A percentile compares a stretch with the other conserved stretches of the same genome.
These are phyloP conservation scores for Leucophora obtusa DNA, from an alignment of 2,888 invertebrate species.

Conservation along the genomic window DNA sequence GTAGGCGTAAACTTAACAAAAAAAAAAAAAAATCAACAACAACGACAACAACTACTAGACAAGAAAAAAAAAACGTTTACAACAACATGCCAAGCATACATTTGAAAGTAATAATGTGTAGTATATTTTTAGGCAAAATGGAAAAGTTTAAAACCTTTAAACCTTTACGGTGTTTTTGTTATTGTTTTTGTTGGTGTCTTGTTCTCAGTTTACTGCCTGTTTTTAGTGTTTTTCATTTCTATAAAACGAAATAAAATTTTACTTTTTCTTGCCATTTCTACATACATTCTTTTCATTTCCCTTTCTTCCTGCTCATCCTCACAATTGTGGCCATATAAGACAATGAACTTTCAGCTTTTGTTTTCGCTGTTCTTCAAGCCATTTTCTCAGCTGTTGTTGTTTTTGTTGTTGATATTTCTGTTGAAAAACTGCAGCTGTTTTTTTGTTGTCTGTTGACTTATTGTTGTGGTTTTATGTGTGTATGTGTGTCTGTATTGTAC, in stretches of 20 bases:
- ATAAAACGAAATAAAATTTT: constrained; percentile 40
- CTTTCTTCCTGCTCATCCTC: constrained; percentile 19
- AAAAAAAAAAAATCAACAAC: constrained; percentile 18
- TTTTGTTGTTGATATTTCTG: not conserved
- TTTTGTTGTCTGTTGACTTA: constrained; percentile 44
- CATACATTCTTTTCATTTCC: constrained; percentile 9
- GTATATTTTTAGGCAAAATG: constrained; percentile 33
- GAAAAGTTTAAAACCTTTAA: constrained; percentile 41
- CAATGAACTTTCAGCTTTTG: constrained; percentile 63
- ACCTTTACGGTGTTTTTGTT: constrained; percentile 4
- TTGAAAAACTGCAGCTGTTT: constrained; percentile 53
- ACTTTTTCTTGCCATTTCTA: constrained; percentile 41
- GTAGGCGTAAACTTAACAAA: constrained; percentile 51
- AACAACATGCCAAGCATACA: constrained; percentile 49
- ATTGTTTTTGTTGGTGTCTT: not conserved
- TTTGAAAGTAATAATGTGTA: constrained; percentile 25
- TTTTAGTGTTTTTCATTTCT: not conserved
- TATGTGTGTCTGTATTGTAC: constrained; percentile 21
- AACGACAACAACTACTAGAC: constrained; percentile 2
- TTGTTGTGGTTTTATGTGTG: constrained; percentile 52
- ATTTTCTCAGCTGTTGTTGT: constrained; percentile 6
- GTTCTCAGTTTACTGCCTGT: not conserved
- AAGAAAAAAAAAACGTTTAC: constrained; percentile 17
- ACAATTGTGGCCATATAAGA: constrained; percentile 49
- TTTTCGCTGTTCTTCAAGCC: constrained; percentile 44